A percentile compares a stretch with the other conserved stretches of the same genome.
phyloP scores from a whole-genome alignment of 2,888 invertebrate genomes.

The Sthenelais limicola region DNA sequence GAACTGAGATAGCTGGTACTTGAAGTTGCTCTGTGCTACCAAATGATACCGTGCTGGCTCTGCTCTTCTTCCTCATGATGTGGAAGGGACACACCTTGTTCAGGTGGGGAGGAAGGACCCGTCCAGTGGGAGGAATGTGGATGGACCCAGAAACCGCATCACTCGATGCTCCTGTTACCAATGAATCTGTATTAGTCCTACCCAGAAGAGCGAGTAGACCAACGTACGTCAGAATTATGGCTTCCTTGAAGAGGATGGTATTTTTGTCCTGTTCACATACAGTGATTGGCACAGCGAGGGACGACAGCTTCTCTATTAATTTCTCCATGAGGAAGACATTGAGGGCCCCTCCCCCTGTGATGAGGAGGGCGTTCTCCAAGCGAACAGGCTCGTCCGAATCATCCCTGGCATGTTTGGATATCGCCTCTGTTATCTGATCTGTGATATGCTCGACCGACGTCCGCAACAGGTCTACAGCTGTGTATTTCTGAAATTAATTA shows the following conservation, averaged over 20 bases:
- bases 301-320: slow-evolving; percentile 53
- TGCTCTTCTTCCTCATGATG: slow-evolving; percentile 25
- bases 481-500: slow-evolving; percentile 37
- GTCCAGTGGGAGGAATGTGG: slow-evolving; percentile 51
- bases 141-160: slow-evolving; percentile 65
- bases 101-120: slow-evolving; percentile 15
- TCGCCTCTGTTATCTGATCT: slow-evolving; percentile 54
- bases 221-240: slow-evolving; percentile 64
- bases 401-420: slow-evolving; percentile 9
- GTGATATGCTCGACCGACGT: slow-evolving; percentile 65
- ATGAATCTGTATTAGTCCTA: slow-evolving; percentile 58
- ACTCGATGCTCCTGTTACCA: slow-evolving; percentile 60
- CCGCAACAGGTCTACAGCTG: slow-evolving; percentile 56
- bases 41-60: slow-evolving; percentile 14
- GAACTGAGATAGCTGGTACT: too few relatives aligned
- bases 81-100: slow-evolving; percentile 31
- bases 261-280: slow-evolving; percentile 57
- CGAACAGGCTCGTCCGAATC: slow-evolving; percentile 16
- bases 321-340: slow-evolving; percentile 59
- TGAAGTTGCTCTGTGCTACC: slow-evolving; percentile 14
- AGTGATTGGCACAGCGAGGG: slow-evolving; percentile 47
- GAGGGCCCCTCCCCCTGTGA: slow-evolving; percentile 68
- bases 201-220: slow-evolving; percentile 64
- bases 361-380: slow-evolving; percentile 53
- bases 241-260: slow-evolving; percentile 66